These are phyloP conservation scores for Drosophila yakuba DNA, from an alignment of 1,140 invertebrate genomes.

Conservation along the genomic window DNA sequence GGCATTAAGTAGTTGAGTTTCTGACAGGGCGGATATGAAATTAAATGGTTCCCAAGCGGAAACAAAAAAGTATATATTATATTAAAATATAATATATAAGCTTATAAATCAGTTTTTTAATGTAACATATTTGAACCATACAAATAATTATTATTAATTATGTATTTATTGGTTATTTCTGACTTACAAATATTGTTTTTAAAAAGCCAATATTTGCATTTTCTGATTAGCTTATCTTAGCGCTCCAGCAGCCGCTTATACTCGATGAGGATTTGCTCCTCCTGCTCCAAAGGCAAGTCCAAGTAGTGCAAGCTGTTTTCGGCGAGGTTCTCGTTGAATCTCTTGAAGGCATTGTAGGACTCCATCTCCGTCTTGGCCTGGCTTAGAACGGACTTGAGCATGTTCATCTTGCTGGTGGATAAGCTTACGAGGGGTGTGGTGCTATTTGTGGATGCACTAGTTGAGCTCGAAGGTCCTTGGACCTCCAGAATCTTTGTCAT, in stretches of 20 bases:
- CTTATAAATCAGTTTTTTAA: too few species aligned
- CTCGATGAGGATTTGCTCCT: constrained; percentile 87
- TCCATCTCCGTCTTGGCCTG: constrained; percentile 56
- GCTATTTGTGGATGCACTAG: not conserved
- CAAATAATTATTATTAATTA: too few species aligned
- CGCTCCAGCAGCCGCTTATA: constrained; percentile 86
- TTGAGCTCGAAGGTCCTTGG: constrained; percentile 10
- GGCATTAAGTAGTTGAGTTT: constrained; percentile 15
- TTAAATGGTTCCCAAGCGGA: constrained; percentile 8
- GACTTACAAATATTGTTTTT: constrained; percentile 15
- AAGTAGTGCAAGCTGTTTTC: constrained; percentile 87
- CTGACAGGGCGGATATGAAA: constrained; percentile 3
- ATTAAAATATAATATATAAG: too few species aligned
- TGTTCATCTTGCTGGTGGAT: constrained; percentile 14
- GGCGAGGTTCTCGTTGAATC: constrained; percentile 86
- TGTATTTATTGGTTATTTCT: not conserved
- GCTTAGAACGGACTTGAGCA: constrained; percentile 38
- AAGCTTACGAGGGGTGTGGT: constrained; percentile 14
- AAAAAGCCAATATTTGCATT: not conserved
- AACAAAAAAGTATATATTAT: too few species aligned
- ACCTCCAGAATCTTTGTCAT: constrained; percentile 18
- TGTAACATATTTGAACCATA: too few species aligned
- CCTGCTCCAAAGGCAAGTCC: constrained; percentile 86
- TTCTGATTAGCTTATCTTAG: too few species aligned
- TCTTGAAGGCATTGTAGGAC: constrained; percentile 85